Conservation (phyloP, 1,140 invertebrate species). For the Drosophila baimaii region DNA sequence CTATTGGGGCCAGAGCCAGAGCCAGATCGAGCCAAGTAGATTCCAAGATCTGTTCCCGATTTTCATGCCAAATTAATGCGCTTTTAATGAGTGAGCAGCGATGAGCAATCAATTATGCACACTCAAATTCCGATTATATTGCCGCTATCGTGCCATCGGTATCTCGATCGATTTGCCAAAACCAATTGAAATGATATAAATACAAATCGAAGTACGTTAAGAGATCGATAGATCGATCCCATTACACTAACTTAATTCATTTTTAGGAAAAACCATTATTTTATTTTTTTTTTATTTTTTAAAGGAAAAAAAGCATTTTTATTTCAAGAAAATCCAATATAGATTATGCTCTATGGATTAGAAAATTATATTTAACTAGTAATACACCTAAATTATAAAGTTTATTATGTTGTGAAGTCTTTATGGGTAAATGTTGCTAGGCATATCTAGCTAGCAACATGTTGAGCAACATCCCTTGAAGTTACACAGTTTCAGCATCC, state of each 20-base stretch:
- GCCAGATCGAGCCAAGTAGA: not conserved
- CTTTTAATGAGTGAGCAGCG: slow-evolving; percentile 50
- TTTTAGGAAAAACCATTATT: no score
- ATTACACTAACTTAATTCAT: no score
- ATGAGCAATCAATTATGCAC: slow-evolving; percentile 41
- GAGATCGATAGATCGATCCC: no score
- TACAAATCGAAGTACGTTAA: not conserved
- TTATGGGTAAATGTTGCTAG: no score
- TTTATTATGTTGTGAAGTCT: no score
- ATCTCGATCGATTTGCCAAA: slow-evolving; percentile 9
- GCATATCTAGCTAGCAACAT: not conserved
- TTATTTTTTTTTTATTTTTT: no score
- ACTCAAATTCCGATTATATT: slow-evolving; percentile 10
- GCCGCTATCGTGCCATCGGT: not conserved
- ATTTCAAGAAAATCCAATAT: no score
- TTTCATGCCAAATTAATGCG: slow-evolving; percentile 54
- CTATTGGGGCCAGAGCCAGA: slow-evolving; percentile 34
- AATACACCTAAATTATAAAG: no score
- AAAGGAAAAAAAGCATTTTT: no score
- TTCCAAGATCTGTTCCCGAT: slow-evolving; percentile 32
- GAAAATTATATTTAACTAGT: no score
- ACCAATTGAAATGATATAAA: slow-evolving; percentile 16
- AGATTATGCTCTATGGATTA: no score
- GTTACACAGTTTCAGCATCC: no score
- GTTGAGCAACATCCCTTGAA: not conserved